A percentile compares a stretch with the other conserved stretches of the same genome.
Conservation (phyloP, 92 coral and sea anemone species). For the Porites divaricata region DNA sequence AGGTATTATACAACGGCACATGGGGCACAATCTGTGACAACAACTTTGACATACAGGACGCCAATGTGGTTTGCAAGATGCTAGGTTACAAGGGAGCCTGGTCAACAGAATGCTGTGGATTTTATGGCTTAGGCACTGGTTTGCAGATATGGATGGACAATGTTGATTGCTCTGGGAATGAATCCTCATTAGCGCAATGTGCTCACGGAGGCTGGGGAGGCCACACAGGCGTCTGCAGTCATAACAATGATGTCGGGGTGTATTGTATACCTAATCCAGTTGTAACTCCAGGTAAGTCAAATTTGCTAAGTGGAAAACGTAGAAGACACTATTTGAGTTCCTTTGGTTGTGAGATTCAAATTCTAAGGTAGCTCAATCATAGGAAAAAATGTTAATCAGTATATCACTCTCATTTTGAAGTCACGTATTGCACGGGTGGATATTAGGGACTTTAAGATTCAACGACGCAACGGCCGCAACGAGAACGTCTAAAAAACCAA, state of each 20-base stretch:
- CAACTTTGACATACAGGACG: slow-evolving; percentile 36
- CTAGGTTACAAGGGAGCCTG: slow-evolving; percentile 43
- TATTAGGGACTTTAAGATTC: too few relatives aligned
- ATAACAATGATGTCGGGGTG: slow-evolving; percentile 27
- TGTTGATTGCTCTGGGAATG: slow-evolving; percentile 33
- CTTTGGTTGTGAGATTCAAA: too few relatives aligned
- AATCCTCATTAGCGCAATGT: slow-evolving; percentile 31
- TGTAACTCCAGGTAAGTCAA: slow-evolving; percentile 14
- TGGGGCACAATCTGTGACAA: slow-evolving; percentile 55
- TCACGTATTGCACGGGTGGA: too few relatives aligned
- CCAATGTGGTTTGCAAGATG: slow-evolving; percentile 40
- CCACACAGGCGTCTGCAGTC: slow-evolving; percentile 21
- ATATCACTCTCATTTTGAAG: too few relatives aligned
- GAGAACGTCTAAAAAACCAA: too few relatives aligned
- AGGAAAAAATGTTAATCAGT: too few relatives aligned
- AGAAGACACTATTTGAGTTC: too few relatives aligned
- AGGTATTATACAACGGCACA: slow-evolving; percentile 24
- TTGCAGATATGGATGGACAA: slow-evolving; percentile 28
- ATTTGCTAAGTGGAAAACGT: too few relatives aligned
- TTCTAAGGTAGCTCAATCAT: too few relatives aligned
- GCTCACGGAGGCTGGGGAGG: slow-evolving; percentile 42
- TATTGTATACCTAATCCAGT: slow-evolving; percentile 31
- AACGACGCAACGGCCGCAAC: too few relatives aligned
- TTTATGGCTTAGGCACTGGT: slow-evolving; percentile 18
- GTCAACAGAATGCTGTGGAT: slow-evolving; percentile 41